Evolutionary conservation across 2,113 vertebrate species (phyloP).

Genomic region (Synchiropus splendidus): DNA sequence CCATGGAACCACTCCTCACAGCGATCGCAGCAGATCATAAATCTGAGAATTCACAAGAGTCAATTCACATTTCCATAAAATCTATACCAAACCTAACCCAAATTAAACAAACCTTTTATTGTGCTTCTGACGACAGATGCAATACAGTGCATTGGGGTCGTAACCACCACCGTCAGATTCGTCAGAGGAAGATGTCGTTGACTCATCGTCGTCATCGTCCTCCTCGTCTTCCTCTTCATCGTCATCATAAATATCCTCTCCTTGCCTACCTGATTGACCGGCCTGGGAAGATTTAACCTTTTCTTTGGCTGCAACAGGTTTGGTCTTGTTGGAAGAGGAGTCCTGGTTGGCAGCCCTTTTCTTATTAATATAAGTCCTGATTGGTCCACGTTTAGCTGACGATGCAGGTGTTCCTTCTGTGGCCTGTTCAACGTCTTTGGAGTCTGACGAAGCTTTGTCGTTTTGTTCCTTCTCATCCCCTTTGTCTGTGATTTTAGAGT

Average conservation of each 20-base stretch:
- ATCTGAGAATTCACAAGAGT: conserved; percentile 64
- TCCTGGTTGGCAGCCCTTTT: conserved; percentile 31
- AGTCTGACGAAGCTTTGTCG: neutral
- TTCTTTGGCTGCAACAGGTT: conserved; percentile 28
- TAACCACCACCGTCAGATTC: conserved; percentile 84
- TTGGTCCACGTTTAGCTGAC: conserved; percentile 47
- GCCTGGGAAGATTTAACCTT: conserved; percentile 25
- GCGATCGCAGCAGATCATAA: conserved; percentile 98
- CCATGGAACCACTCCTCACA: conserved; percentile 99
- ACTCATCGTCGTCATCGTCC: conserved; percentile 26
- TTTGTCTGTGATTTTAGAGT: conserved; percentile 9
- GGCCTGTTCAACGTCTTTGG: conserved; percentile 23
- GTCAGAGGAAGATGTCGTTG: conserved; percentile 30
- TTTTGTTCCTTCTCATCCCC: conserved; percentile 6
- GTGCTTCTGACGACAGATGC: conserved; percentile 93
- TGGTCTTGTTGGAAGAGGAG: conserved; percentile 33
- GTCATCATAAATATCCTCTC: neutral
- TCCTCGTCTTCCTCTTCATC: conserved; percentile 6
- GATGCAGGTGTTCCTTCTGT: conserved; percentile 39
- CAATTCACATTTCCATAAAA: conserved; percentile 1
- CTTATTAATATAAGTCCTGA: conserved; percentile 53
- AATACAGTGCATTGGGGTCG: conserved; percentile 88
- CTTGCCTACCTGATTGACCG: conserved; percentile 14
- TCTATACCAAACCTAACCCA: too few species aligned
- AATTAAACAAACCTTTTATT: conserved; percentile 80